These are phyloP conservation scores for Seira musarum DNA, from an alignment of 2,888 invertebrate genomes.

Conservation along the genomic window DNA sequence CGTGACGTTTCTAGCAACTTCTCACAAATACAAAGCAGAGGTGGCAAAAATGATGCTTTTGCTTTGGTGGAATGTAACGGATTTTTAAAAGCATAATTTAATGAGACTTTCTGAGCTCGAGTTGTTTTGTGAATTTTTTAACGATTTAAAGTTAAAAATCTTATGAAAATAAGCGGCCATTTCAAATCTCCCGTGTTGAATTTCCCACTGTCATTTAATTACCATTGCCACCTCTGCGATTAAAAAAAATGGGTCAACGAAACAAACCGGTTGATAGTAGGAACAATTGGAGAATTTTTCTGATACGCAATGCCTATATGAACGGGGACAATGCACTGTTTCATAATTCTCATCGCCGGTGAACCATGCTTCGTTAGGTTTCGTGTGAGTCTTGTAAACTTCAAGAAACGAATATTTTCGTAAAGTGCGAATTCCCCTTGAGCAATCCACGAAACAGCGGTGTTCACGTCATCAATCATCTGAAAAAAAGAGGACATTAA, in stretches of 20 bases:
- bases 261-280: constrained; percentile 64
- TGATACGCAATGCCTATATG: constrained; percentile 69
- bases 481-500: too few species aligned
- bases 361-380: constrained; percentile 65
- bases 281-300: constrained; percentile 67
- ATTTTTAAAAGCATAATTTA: too few species aligned
- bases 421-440: constrained; percentile 85
- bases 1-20: not conserved
- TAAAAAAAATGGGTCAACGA: not conserved
- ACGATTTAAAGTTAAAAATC: too few species aligned
- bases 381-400: constrained; percentile 65
- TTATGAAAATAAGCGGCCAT: too few species aligned
- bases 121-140: too few species aligned
- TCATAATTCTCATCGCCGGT: constrained; percentile 69
- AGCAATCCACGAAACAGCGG: constrained; percentile 80
- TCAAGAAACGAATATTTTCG: constrained; percentile 82
- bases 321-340: constrained; percentile 69
- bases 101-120: too few species aligned
- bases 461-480: constrained; percentile 75
- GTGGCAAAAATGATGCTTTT: too few species aligned
- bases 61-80: too few species aligned
- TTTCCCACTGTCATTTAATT: too few species aligned
- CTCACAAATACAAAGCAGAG: not conserved
- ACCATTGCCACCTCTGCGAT: too few species aligned
- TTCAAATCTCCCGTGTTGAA: too few species aligned